Base-by-base conservation (phyloP, 2,797 vertebrate species). In the Cyprinella venusta region DNA sequence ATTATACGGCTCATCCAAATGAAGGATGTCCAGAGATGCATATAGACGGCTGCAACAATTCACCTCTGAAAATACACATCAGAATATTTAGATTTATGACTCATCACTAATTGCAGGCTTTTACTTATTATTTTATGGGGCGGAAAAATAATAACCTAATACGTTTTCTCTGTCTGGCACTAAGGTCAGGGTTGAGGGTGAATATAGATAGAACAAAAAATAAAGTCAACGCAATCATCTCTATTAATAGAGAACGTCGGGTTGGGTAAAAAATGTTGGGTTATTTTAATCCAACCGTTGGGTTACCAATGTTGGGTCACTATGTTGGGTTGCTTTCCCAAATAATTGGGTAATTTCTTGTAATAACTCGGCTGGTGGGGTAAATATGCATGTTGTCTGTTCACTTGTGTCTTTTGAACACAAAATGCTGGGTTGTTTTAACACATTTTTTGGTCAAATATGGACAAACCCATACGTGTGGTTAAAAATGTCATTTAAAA, bases 111-210 rank as follows among this genome's bases (percentile, higher is more conserved):
- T 95, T 95, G 93, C 88, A 45, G 90, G 87, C 86, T 94, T 94
- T 93, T 93, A 93, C 91, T 91, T 94, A 94, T 94, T 94, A 93
- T 93, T 95, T 95, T 95, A 95, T 95, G 94, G 89, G 87, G 91
- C 90, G 94, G 94, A 95, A 95, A 95, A 94, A 94, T 95, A 95
- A 95, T 95, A 94, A 95, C 93, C 92, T 94, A 94, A 94, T 94
- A 95, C 91, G 92, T 94, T 93, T 94, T 90, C 72, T 88, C 84
- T 87, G 87, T 88, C 82, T 89, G 52, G 26, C 30, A 65, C 84
- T 88, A 86, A 89, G 90, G 90, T 88, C 89, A 88, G 63, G 42
- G 72, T 71, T 83, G 81, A 72, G 70, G 76, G 30, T 24, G 33
- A 59, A 67, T 45, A 68, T 21, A 38, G 33, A 65, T 40, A 6